Conservation (phyloP, 2,113 vertebrate genomes). For the Suricata suricatta region DNA sequence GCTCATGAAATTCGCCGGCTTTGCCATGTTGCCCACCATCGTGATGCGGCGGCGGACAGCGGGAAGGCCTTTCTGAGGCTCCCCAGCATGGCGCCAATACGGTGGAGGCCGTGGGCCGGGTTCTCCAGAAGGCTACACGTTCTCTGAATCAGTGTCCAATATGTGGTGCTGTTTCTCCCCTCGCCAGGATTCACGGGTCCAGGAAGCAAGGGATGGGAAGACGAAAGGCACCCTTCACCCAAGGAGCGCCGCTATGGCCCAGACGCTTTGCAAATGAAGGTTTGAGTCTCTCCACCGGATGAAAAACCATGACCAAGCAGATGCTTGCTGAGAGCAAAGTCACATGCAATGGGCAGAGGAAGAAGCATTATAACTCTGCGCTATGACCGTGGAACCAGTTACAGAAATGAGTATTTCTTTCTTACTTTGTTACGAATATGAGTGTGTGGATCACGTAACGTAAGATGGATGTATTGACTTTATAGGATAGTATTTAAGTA, state of each 20-base stretch:
- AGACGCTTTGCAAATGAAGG: neutral
- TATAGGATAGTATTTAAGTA: neutral
- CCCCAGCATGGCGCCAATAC: too few relatives aligned
- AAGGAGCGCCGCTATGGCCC: neutral
- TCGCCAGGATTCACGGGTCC: neutral
- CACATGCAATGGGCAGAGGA: neutral
- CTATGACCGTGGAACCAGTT: neutral
- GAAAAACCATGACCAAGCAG: neutral
- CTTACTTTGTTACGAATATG: neutral
- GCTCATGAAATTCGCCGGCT: neutral
- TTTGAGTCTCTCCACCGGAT: neutral
- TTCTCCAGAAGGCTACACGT: neutral
- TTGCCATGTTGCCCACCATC: neutral
- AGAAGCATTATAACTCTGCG: neutral
- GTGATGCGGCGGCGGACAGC: neutral
- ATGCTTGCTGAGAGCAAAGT: neutral
- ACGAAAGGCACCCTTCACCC: neutral
- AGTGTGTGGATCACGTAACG: neutral
- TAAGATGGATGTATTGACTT: neutral
- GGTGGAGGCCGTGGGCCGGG: neutral
- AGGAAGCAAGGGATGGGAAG: neutral
- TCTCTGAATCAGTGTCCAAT: neutral
- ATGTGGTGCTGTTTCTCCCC: neutral
- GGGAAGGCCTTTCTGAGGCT: neutral
- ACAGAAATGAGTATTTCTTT: neutral